A percentile compares a stretch with the other conserved stretches of the same genome.
Conservation (phyloP, 2,113 vertebrate species). For the Nothobranchius kuhntae region DNA sequence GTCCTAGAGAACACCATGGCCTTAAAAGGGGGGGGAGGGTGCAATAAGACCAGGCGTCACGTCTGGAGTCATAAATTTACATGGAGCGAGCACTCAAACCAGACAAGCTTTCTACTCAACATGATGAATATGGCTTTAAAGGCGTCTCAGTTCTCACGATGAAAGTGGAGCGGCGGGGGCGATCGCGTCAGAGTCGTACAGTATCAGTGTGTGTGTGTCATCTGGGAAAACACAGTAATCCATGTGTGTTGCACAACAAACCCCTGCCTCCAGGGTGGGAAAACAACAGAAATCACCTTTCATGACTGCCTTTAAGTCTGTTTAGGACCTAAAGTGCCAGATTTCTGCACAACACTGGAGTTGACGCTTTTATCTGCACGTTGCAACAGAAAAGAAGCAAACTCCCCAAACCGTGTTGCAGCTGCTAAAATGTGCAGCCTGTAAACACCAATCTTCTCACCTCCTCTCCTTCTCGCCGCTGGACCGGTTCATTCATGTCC, state of each 20-base stretch:
- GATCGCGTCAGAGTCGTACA: slow-evolving; percentile 39
- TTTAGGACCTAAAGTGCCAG: too few species aligned
- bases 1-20: slow-evolving; percentile 40
- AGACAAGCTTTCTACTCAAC: slow-evolving; percentile 9
- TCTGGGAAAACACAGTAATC: slow-evolving; percentile 8
- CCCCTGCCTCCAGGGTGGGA: neutral
- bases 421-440: too few species aligned
- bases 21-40: slow-evolving; percentile 31
- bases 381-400: too few species aligned
- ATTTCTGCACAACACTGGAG: too few species aligned
- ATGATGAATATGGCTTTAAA: slow-evolving; percentile 2
- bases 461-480: slow-evolving; percentile 78
- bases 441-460: slow-evolving; percentile 36
- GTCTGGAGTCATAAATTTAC: slow-evolving; percentile 27
- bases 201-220: neutral
- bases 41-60: slow-evolving; percentile 32
- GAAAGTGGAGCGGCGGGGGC: neutral
- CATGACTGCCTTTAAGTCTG: neutral
- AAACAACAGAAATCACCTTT: neutral
- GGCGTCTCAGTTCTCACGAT: slow-evolving; percentile 26
- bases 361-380: neutral
- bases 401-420: too few species aligned
- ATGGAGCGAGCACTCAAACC: neutral
- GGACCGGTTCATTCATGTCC: slow-evolving; percentile 93
- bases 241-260: neutral